Evolutionary conservation across 2,888 invertebrate genomes (phyloP).

Genomic region (Sesia bembeciformis): DNA sequence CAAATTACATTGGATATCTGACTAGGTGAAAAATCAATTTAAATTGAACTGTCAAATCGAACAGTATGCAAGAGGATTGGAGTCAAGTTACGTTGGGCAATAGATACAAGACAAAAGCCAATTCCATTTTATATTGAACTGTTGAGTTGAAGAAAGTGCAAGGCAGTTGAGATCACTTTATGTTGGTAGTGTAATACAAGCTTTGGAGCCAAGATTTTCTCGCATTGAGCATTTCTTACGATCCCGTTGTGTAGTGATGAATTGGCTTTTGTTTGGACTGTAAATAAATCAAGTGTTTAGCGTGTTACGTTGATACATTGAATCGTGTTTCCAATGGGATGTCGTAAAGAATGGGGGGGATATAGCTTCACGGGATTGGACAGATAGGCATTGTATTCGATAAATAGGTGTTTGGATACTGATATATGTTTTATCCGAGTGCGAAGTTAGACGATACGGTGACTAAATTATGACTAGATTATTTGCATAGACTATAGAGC

Average conservation of each 20-base stretch:
- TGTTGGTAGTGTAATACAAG: conserved; percentile 17
- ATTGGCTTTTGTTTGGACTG: conserved; percentile 36
- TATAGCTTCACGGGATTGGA: too few species aligned
- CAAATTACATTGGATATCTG: conserved; percentile 14
- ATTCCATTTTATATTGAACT: neutral
- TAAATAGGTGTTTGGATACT: neutral
- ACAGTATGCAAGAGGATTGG: conserved; percentile 1
- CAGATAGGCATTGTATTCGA: neutral
- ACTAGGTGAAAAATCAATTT: neutral
- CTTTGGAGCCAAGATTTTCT: conserved; percentile 32
- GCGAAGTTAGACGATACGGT: neutral
- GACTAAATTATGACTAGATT: too few species aligned
- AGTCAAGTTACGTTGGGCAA: neutral
- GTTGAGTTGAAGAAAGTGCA: conserved; percentile 1
- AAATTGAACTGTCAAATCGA: neutral
- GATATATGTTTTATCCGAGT: neutral
- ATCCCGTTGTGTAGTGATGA: conserved; percentile 31
- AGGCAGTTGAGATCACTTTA: neutral
- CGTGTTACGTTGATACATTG: conserved; percentile 28
- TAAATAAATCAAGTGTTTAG: conserved; percentile 48
- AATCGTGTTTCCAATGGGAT: neutral
- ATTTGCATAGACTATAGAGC: too few species aligned
- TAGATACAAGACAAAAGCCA: conserved; percentile 18
- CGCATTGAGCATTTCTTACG: conserved; percentile 45
- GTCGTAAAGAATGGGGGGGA: too few species aligned